phyloP scores from a whole-genome alignment of 2,888 invertebrate genomes.

The Phaonia tiefii region DNA sequence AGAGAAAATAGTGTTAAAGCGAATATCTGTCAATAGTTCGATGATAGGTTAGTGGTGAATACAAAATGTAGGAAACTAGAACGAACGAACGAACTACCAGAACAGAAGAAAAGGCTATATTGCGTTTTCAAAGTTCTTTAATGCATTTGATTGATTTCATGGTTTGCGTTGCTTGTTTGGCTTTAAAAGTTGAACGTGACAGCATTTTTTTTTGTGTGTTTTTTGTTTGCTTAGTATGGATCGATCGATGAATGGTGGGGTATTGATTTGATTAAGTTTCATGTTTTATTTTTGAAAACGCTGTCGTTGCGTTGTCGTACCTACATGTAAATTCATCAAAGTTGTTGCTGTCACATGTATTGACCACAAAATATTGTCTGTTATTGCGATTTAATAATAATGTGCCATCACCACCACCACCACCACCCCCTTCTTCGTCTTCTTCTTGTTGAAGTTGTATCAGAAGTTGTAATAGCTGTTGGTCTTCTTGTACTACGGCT shows the following conservation, averaged over 20 bases:
- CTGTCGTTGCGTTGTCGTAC: constrained; percentile 68
- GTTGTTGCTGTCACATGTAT: constrained; percentile 60
- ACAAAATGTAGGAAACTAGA: constrained; percentile 34
- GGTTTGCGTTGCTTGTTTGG: constrained; percentile 51
- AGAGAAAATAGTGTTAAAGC: constrained; percentile 26
- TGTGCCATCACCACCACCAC: constrained; percentile 52
- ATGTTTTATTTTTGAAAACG: constrained; percentile 18
- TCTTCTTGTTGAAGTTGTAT: constrained; percentile 20
- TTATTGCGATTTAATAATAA: constrained; percentile 56
- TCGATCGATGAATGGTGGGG: constrained; percentile 17
- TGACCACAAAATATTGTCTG: constrained; percentile 56
- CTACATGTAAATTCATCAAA: constrained; percentile 68
- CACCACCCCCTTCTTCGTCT: constrained; percentile 5
- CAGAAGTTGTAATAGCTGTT: constrained; percentile 46
- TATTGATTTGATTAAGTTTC: constrained; percentile 31
- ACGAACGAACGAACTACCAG: constrained; percentile 36
- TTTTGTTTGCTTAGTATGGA: constrained; percentile 43
- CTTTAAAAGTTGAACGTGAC: constrained; percentile 48
- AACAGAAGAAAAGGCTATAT: constrained; percentile 15
- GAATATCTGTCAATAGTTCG: constrained; percentile 24
- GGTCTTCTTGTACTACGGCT: constrained; percentile 44
- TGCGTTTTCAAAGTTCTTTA: constrained; percentile 14
- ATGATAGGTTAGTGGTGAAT: background rate
- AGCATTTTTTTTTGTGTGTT: no score
- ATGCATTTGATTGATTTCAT: constrained; percentile 29